These are phyloP conservation scores for Drosophila algonquin DNA, from an alignment of 2,888 invertebrate genomes.

Conservation along the genomic window DNA sequence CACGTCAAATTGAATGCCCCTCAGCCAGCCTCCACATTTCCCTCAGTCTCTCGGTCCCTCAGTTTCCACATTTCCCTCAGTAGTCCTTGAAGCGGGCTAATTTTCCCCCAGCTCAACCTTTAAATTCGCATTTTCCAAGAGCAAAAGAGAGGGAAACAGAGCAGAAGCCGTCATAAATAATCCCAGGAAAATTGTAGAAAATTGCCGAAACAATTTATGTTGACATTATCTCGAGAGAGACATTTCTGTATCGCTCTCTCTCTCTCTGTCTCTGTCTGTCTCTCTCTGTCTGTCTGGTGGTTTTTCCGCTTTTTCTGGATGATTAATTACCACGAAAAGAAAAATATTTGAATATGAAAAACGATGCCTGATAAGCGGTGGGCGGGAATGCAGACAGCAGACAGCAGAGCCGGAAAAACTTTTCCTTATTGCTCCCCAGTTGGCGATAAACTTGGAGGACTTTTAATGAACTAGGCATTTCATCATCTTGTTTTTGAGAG, in stretches of 20 bases:
- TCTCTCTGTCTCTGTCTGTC: background rate
- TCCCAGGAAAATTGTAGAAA: slow-evolving; percentile 81
- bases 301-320: slow-evolving; percentile 40
- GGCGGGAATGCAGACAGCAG: slow-evolving; percentile 38
- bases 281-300: background rate
- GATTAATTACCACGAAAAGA: slow-evolving; percentile 64
- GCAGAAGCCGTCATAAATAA: slow-evolving; percentile 75
- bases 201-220: slow-evolving; percentile 84
- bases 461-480: slow-evolving; percentile 69
- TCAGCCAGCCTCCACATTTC: background rate
- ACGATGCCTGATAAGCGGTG: slow-evolving; percentile 54
- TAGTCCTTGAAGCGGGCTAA: slow-evolving; percentile 46
- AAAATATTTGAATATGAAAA: slow-evolving; percentile 73
- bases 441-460: slow-evolving; percentile 59
- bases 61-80: background rate
- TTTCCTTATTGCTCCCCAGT: slow-evolving; percentile 69
- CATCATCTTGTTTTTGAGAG: slow-evolving; percentile 58
- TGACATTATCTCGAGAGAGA: slow-evolving; percentile 84
- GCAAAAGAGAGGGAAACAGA: background rate
- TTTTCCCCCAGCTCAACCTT: slow-evolving; percentile 49
- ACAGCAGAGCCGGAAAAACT: slow-evolving; percentile 26
- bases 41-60: too few species aligned
- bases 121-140: slow-evolving; percentile 35
- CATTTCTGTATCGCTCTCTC: slow-evolving; percentile 51
- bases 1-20: slow-evolving; percentile 59